Percentiles rank a stretch among this genome's conserved stretches.
phyloP scores from a whole-genome alignment of 2,888 invertebrate genomes.

The Biston stratarius region DNA sequence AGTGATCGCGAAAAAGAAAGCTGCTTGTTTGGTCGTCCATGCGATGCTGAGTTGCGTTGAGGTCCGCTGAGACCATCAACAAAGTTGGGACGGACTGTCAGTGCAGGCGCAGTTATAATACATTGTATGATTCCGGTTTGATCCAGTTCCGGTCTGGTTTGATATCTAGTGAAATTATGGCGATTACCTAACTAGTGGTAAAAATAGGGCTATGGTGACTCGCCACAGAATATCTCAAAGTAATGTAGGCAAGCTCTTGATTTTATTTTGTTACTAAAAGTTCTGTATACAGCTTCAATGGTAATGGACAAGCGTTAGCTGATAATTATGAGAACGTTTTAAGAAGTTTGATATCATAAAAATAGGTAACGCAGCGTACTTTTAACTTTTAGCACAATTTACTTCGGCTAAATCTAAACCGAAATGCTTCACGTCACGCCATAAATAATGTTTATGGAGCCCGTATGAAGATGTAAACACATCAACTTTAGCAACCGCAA shows the following conservation, averaged over 20 bases:
- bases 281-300: no score
- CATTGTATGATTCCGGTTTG: neutral
- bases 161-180: no score
- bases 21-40: neutral
- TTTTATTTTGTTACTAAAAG: no score
- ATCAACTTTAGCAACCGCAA: slow-evolving; percentile 2
- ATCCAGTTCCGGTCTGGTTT: no score
- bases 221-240: no score
- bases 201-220: no score
- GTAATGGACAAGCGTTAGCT: no score
- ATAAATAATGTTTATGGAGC: slow-evolving; percentile 3
- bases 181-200: no score
- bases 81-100: slow-evolving; percentile 19
- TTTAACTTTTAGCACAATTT: slow-evolving; percentile 46
- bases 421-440: neutral
- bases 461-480: neutral
- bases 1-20: slow-evolving; percentile 29
- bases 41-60: neutral
- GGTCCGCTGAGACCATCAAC: slow-evolving; percentile 21
- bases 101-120: neutral
- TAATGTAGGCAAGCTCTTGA: no score
- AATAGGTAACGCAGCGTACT: slow-evolving; percentile 31
- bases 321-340: no score
- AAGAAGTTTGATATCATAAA: no score
- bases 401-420: neutral